These are phyloP conservation scores for Lasioglossum villosulum DNA, from an alignment of 2,888 invertebrate genomes.

Conservation along the genomic window DNA sequence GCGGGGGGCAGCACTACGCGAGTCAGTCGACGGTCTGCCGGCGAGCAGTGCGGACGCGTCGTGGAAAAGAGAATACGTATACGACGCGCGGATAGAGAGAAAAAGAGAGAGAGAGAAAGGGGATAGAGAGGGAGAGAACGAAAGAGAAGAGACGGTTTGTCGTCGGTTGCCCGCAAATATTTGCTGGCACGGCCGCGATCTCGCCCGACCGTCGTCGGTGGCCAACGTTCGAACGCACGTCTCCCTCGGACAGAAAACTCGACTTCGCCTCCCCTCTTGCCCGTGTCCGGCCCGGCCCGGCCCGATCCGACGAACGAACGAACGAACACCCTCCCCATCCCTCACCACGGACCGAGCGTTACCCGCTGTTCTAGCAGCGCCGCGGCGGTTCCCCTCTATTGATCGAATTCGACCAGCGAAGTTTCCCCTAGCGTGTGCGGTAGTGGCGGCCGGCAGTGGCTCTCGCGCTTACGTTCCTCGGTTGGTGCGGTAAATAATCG, in stretches of 20 bases:
- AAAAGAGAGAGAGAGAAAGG: background rate
- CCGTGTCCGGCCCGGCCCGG: background rate
- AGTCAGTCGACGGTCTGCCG: slow-evolving; percentile 84
- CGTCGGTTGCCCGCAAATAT: slow-evolving; percentile 56
- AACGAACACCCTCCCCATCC: slow-evolving; percentile 29
- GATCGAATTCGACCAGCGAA: slow-evolving; percentile 83
- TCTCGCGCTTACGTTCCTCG: slow-evolving; percentile 71
- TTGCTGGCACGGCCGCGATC: slow-evolving; percentile 62
- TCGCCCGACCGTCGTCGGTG: slow-evolving; percentile 54
- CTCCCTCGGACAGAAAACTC: slow-evolving; percentile 37
- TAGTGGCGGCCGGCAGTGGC: slow-evolving; percentile 75
- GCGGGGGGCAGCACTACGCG: slow-evolving; percentile 76
- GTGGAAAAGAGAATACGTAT: slow-evolving; percentile 21
- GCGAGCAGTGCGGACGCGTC: slow-evolving; percentile 79
- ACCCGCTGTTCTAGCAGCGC: slow-evolving; percentile 73
- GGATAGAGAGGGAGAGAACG: background rate
- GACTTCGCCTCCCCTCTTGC: background rate
- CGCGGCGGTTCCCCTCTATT: slow-evolving; percentile 79
- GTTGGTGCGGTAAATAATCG: slow-evolving; percentile 73
- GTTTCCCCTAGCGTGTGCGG: slow-evolving; percentile 78
- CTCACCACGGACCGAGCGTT: slow-evolving; percentile 48
- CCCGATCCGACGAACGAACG: slow-evolving; percentile 20
- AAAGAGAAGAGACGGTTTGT: slow-evolving; percentile 22
- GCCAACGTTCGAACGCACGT: slow-evolving; percentile 49
- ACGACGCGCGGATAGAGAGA: background rate